phyloP scores from a whole-genome alignment of 2,888 invertebrate genomes.

The Homarus gammarus region DNA sequence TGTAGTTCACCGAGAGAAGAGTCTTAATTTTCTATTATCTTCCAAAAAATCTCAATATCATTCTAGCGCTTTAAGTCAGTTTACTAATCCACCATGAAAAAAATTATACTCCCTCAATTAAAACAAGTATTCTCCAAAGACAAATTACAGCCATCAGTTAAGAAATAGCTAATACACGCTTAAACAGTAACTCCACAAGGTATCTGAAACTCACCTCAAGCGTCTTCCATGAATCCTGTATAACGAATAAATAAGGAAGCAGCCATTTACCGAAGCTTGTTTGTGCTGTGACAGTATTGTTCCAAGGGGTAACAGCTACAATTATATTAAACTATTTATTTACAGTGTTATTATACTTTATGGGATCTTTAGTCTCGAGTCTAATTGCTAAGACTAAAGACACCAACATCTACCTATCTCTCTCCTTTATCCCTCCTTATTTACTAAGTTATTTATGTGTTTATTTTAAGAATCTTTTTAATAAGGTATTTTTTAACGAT shows the following conservation, averaged over 20 bases:
- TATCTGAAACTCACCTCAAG: not conserved
- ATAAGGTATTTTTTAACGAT: no score
- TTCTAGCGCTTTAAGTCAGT: no score
- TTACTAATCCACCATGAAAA: no score
- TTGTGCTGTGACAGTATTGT: constrained; percentile 38
- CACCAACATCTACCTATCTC: constrained; percentile 3
- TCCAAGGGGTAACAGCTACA: constrained; percentile 31
- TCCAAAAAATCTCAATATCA: no score
- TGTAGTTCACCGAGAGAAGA: no score
- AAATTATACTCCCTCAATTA: no score
- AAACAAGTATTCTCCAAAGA: no score
- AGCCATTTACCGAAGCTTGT: constrained; percentile 11
- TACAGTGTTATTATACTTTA: constrained; percentile 70
- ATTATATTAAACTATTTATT: constrained; percentile 64
- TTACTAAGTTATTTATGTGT: no score
- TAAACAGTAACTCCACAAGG: not conserved
- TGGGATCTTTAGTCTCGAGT: constrained; percentile 46
- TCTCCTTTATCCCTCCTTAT: not conserved
- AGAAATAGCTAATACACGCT: not conserved
- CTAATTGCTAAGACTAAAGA: constrained; percentile 51
- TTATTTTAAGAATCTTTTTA: no score
- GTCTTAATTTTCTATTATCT: no score
- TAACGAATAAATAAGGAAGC: constrained; percentile 40
- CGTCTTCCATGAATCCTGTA: constrained; percentile 30
- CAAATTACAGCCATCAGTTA: no score